Evolutionary conservation across 2,113 vertebrate species (phyloP).

Genomic region (Onychostoma macrolepis): DNA sequence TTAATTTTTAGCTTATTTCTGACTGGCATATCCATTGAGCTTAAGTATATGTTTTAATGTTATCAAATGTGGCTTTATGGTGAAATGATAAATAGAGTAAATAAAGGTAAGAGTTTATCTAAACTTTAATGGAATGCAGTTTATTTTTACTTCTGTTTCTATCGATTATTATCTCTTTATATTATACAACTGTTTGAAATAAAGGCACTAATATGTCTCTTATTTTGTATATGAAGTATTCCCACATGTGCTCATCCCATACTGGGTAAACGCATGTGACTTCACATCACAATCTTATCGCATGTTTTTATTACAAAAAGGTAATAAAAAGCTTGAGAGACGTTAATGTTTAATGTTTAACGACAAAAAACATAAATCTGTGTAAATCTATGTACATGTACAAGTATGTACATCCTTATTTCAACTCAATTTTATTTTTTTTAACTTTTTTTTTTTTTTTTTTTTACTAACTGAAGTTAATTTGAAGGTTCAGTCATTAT

Average conservation of each 20-base stretch:
- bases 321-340: neutral
- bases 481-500: neutral
- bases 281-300: slow-evolving; percentile 19
- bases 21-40: neutral
- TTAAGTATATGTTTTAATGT: neutral
- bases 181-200: neutral
- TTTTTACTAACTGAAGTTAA: neutral
- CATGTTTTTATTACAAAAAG: slow-evolving; percentile 5
- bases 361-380: neutral
- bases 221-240: neutral
- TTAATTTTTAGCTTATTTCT: neutral
- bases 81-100: neutral
- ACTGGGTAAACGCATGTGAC: slow-evolving; percentile 1
- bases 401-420: neutral
- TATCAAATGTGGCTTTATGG: neutral
- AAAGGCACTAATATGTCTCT: neutral
- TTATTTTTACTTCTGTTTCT: neutral
- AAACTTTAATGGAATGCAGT: neutral
- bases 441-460: neutral
- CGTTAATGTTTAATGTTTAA: slow-evolving; percentile 13
- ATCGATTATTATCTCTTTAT: too few species aligned
- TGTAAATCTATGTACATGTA: neutral
- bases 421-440: neutral
- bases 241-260: neutral
- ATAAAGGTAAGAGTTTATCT: neutral